Percentiles rank a stretch among this genome's conserved stretches.
Conservation (phyloP, 2,113 vertebrate genomes). For the Neolamprologus falcicula region DNA sequence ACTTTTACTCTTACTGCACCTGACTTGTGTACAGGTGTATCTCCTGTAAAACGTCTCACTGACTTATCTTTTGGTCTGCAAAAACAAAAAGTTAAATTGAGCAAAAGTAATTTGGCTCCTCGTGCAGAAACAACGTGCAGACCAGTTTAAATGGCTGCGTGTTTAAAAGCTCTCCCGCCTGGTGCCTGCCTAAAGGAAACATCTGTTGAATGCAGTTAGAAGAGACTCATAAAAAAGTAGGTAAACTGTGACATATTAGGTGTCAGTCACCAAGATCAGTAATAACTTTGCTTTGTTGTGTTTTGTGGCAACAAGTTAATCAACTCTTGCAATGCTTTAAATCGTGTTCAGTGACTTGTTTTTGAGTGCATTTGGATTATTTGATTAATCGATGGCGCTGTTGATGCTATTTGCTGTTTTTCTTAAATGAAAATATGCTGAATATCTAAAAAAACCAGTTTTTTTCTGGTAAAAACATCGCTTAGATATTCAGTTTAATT, state of each 20-base stretch:
- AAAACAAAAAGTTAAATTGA: not conserved
- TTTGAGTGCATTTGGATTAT: not conserved
- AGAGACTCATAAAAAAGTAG: not conserved
- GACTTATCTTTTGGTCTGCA: not conserved
- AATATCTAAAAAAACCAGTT: not conserved
- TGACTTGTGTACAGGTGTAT: not conserved
- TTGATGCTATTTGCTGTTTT: not conserved
- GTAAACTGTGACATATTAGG: not conserved
- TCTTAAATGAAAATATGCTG: not conserved
- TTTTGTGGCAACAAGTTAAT: not conserved
- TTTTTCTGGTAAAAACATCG: not conserved
- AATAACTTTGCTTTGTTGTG: not conserved
- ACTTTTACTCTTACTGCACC: not conserved
- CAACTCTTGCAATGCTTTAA: not conserved
- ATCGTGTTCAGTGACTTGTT: rapidly evolving
- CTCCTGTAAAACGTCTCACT: not conserved
- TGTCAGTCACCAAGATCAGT: not conserved
- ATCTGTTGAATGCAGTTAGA: not conserved
- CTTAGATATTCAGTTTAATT: not conserved
- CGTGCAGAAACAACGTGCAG: not conserved
- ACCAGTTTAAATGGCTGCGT: not conserved
- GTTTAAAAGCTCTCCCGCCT: not conserved
- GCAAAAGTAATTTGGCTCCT: not conserved
- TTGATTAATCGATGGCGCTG: rapidly evolving
- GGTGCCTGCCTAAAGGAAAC: not conserved